Evolutionary conservation across 2,113 vertebrate genomes (phyloP).

Genomic region (Dicaeum eximium): DNA sequence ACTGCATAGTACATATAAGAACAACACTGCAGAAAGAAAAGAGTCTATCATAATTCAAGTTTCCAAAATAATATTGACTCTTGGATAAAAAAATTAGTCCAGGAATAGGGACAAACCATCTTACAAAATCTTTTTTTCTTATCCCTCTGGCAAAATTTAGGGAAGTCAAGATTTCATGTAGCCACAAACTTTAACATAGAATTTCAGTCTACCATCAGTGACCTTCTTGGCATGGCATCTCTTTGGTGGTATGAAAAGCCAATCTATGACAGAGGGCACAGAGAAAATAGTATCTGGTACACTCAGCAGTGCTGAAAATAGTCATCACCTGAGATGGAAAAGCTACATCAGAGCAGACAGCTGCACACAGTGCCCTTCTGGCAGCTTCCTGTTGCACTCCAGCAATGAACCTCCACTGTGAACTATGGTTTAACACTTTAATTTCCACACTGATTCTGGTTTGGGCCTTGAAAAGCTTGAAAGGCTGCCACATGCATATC

Average conservation of each 20-base stretch:
- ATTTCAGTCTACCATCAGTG: background rate
- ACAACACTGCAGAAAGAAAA: constrained; percentile 49
- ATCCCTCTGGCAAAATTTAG: background rate
- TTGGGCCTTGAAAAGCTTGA: background rate
- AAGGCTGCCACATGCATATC: background rate
- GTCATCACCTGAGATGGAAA: background rate
- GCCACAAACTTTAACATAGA: background rate
- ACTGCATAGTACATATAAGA: constrained; percentile 50
- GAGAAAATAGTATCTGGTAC: background rate
- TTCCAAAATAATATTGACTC: background rate
- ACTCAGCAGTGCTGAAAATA: background rate
- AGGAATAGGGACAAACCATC: background rate
- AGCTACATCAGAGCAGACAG: background rate
- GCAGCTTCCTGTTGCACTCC: background rate
- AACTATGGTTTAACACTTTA: background rate
- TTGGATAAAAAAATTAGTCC: background rate
- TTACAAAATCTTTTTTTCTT: background rate
- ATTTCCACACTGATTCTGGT: background rate
- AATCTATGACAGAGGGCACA: background rate
- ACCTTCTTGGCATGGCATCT: background rate
- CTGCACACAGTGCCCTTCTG: background rate
- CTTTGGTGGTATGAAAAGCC: background rate
- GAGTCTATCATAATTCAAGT: background rate
- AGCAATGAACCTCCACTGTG: background rate
- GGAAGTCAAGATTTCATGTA: background rate